Evolutionary conservation across 2,888 invertebrate species (phyloP).

Genomic region (Graphium colonna): DNA sequence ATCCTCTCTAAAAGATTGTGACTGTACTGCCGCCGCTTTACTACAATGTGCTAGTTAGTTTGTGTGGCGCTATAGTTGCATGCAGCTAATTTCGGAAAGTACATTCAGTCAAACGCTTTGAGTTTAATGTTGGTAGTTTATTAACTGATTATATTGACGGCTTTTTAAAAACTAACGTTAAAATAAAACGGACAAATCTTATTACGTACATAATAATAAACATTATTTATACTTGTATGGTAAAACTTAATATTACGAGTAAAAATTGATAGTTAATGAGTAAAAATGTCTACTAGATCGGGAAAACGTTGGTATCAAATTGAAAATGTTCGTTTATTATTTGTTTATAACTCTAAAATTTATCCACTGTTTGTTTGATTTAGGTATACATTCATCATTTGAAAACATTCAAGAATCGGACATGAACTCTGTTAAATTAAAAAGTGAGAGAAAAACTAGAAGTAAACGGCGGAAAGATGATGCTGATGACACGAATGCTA

Average conservation of each 20-base stretch:
- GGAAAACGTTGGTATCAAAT: constrained; percentile 60
- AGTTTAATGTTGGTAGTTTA: too few species aligned
- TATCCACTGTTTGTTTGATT: constrained; percentile 30
- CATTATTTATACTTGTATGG: constrained; percentile 20
- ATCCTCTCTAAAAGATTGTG: too few species aligned
- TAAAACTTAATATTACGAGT: constrained; percentile 4
- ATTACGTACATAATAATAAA: not conserved
- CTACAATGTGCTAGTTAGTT: too few species aligned
- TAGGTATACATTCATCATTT: constrained; percentile 53
- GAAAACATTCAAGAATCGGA: constrained; percentile 35
- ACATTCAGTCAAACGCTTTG: too few species aligned
- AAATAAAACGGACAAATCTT: constrained; percentile 5
- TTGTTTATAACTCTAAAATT: not conserved
- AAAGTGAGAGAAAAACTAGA: constrained; percentile 51
- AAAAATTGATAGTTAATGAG: not conserved
- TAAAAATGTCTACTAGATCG: constrained; percentile 65
- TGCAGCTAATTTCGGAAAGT: too few species aligned
- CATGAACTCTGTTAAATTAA: constrained; percentile 30
- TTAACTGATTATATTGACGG: constrained; percentile 13
- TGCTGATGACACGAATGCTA: constrained; percentile 30
- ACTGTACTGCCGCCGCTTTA: too few species aligned
- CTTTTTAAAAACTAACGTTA: constrained; percentile 12
- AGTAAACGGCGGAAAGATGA: constrained; percentile 49
- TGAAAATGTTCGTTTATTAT: not conserved
- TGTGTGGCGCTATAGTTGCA: too few species aligned